These are phyloP conservation scores for Tortricodes alternella DNA, from an alignment of 2,888 invertebrate species.

Conservation along the genomic window DNA sequence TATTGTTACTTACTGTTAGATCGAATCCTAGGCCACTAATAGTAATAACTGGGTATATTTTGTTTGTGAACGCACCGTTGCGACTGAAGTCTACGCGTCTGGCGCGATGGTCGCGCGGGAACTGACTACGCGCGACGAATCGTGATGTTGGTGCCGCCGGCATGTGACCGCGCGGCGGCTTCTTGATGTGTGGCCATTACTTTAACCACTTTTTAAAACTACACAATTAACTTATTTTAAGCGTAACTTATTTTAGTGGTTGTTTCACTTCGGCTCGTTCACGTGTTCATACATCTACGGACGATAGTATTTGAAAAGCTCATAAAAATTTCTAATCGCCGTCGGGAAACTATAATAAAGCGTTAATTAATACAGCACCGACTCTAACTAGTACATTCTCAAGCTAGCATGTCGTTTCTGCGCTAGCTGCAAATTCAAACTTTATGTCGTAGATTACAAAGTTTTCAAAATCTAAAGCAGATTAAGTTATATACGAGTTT, in stretches of 20 bases:
- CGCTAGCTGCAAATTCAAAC: no score
- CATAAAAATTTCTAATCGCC: neutral
- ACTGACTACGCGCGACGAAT: constrained; percentile 59
- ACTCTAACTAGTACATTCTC: neutral
- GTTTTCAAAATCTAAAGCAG: no score
- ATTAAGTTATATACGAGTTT: no score
- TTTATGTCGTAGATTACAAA: no score
- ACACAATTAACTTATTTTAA: no score
- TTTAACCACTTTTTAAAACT: no score
- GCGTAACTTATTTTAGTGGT: no score
- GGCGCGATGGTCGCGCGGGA: constrained; percentile 66
- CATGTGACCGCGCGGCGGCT: constrained; percentile 63
- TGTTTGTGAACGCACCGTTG: constrained; percentile 60
- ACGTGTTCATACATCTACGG: constrained; percentile 32
- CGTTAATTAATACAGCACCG: constrained; percentile 26
- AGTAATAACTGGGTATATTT: constrained; percentile 18
- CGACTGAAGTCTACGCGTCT: constrained; percentile 53
- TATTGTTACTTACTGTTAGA: constrained; percentile 24
- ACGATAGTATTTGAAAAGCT: neutral
- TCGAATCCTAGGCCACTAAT: constrained; percentile 14
- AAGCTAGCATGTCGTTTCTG: no score
- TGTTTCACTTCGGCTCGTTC: constrained; percentile 42
- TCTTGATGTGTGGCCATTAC: constrained; percentile 62
- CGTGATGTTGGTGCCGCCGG: constrained; percentile 66
- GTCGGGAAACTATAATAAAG: constrained; percentile 32